Evolutionary conservation across 2,888 invertebrate genomes (phyloP), one percentile per base, ranked within the genome.

Genomic region (Lordiphosa fenestrarum): DNA sequence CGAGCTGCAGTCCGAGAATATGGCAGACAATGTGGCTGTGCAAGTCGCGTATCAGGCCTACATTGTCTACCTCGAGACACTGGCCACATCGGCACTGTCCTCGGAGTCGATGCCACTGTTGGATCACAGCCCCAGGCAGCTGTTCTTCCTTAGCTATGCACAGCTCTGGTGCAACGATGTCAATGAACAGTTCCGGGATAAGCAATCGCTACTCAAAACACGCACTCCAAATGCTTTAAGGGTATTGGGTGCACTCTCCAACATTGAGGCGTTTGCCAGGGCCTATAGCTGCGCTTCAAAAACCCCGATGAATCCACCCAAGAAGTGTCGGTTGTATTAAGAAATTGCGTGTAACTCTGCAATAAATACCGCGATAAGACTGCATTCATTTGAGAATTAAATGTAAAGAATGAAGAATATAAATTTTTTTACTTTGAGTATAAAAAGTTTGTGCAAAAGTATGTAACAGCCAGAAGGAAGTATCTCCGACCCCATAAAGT

Each of bases 1-100:
- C 2, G 85, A 86, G 4, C 51, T 84, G 35, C 87, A 88, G 42
- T 54, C 82, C 13, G 85, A 84, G 55, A 87, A 89, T 44, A 85
- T 88, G 5, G 87, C 89, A 3, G 89, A 89, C 41, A 89, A 88
- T 58, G 77, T 77, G 10, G 88, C 84, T n/a, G 33, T 88, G 0
- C 88, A 89, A 51, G 60, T 89, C 19, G 85, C 89, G 3, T 87
- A 78, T 36, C 76, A 64, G 9, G 81, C 86, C 25, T 88, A 89
- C 39, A 52, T 64, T 0, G 65, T 68, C 9, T 87, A 85, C 74
- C 39, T 88, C 38, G 50, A 53, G 2, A 51, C 55, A 6, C 44
- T 76, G 13, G 50, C 57, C 1, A 36, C 67, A 0, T 49, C 66
- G 0, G 65, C 66, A 0, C 12, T 84, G 10, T 47, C 55, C 13